Base-by-base conservation (phyloP, 2,797 vertebrate genomes). In the Takifugu ocellatus region DNA sequence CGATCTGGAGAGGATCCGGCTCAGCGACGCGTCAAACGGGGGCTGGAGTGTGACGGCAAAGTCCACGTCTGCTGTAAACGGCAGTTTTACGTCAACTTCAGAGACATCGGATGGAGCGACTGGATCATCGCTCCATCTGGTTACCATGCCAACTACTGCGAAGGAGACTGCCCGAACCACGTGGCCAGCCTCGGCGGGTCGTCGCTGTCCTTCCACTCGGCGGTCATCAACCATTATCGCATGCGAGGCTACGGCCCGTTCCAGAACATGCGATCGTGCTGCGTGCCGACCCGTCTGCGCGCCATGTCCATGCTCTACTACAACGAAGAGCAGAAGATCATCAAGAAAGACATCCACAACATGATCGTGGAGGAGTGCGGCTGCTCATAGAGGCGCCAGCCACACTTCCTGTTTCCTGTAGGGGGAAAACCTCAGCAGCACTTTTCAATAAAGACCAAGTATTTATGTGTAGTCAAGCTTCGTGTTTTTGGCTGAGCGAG, bases 281-380 rank as follows among this genome's bases (percentile, higher is more conserved):
- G 96, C 2, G 95, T 99, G 49, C 96, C 96, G 26, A 98, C 95
- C 5, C 91, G 94, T 74, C 92, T 98, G 73, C 90, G 95, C 5
- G 93, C 96, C 31, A 97, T 99, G 94, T 98, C 96, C 27, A 98
- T 99, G 96, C 86, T 99, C 25, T 99, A 99, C 85, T 99, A 97
- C 0, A 95, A 97, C 0, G 94, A 98, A 17, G 94, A 94, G 71
- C 96, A 99, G 75, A 99, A 96, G 84, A 96, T 98, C 66, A 94
- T 98, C 72, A 98, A 98, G 77, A 98, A 97, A 72, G 96, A 98
- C 87, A 94, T 98, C 67, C 94, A 94, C 81, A 94, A 98, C 76
- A 98, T 98, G 96, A 94, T 98, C 1, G 96, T 98, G 77, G 96
- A 98, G 56, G 96, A 98, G 76, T 98, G 96, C 5, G 94, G 96